Evolutionary conservation across 1,140 invertebrate genomes (phyloP).

Genomic region (Drosophila quadrilineata): DNA sequence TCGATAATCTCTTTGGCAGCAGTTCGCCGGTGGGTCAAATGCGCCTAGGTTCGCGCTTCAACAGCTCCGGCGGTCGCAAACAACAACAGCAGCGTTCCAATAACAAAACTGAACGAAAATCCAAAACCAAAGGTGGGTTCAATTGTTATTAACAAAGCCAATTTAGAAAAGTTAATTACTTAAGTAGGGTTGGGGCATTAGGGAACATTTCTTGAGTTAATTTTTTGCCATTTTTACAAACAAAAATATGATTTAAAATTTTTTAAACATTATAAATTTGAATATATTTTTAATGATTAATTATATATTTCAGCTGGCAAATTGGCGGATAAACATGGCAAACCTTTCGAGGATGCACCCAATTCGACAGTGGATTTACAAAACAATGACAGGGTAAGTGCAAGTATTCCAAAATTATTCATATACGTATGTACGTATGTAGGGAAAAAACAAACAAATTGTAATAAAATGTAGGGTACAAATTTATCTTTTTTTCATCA

Average conservation of each 20-base stretch:
- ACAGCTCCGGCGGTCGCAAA: conserved; percentile 44
- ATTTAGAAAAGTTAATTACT: too few relatives aligned
- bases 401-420: not conserved
- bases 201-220: too few relatives aligned
- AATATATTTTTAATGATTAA: too few relatives aligned
- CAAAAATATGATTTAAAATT: too few relatives aligned
- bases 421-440: too few relatives aligned
- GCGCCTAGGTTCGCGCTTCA: conserved; percentile 44
- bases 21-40: conserved; percentile 60
- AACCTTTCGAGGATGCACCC: conserved; percentile 92
- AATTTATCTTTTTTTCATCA: too few relatives aligned
- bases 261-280: too few relatives aligned
- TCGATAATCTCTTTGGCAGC: conserved; percentile 79
- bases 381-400: conserved; percentile 95
- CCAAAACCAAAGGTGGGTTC: conserved; percentile 71
- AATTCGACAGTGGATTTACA: conserved; percentile 97
- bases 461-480: too few relatives aligned
- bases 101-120: conserved; percentile 59
- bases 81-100: conserved; percentile 41
- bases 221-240: not conserved
- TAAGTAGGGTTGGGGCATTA: too few relatives aligned
- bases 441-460: too few relatives aligned
- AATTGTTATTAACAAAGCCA: not conserved
- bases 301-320: conserved; percentile 62
- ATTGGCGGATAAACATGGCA: conserved; percentile 88